Evolutionary conservation across 2,797 vertebrate genomes (phyloP).

Genomic region (Smutsia temminckii): DNA sequence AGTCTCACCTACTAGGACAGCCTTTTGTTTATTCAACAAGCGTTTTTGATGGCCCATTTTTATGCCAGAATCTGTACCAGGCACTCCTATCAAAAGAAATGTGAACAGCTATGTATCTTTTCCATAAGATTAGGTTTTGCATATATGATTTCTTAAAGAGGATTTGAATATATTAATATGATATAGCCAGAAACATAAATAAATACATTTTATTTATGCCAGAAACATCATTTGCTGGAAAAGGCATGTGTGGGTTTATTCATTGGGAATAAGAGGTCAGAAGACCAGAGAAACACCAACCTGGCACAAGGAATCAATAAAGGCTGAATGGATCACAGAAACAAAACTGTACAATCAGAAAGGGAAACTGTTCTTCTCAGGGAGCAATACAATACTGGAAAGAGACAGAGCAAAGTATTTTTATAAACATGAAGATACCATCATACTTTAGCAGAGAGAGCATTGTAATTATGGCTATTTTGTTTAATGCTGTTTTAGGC

Average conservation of each 20-base stretch:
- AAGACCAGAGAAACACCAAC: not conserved
- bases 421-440: not conserved
- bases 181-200: not conserved
- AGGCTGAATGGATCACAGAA: not conserved
- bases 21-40: not conserved
- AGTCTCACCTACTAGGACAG: not conserved
- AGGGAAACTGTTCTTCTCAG: not conserved
- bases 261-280: constrained; percentile 24
- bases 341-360: not conserved
- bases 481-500: not conserved
- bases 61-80: not conserved
- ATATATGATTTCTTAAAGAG: constrained; percentile 37
- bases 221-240: constrained; percentile 43
- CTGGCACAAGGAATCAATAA: not conserved
- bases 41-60: not conserved
- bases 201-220: not conserved
- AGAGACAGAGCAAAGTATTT: not conserved
- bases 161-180: not conserved
- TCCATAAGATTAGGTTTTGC: not conserved
- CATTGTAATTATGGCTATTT: not conserved
- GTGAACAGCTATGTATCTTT: not conserved
- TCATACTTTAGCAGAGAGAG: not conserved
- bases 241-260: constrained; percentile 11
- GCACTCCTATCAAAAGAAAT: constrained; percentile 10
- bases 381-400: not conserved